A percentile compares a stretch with the other conserved stretches of the same genome.
Conservation (phyloP, 1,140 invertebrate genomes). For the Thalassaphorura encarpata region DNA sequence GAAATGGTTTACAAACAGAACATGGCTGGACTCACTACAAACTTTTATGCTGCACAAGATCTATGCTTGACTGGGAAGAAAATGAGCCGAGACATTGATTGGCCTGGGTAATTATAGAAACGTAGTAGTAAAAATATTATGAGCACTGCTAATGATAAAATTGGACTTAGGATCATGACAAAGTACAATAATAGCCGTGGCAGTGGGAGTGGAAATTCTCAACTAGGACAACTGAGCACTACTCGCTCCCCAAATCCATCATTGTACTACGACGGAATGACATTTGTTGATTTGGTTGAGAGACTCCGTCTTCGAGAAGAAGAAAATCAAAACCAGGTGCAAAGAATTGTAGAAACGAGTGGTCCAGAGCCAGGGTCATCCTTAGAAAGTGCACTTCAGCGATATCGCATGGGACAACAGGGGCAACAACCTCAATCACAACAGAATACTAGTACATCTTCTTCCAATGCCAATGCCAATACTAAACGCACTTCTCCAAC, state of each 20-base stretch:
- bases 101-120: conserved; percentile 21
- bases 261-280: conserved; percentile 5
- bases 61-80: conserved; percentile 59
- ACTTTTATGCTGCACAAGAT: conserved; percentile 70
- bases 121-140: not conserved
- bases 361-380: no score
- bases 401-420: no score
- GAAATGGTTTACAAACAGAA: conserved; percentile 69
- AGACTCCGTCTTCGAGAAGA: conserved; percentile 10
- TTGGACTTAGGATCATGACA: conserved; percentile 24
- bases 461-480: no score
- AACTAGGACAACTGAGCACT: not conserved
- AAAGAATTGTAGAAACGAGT: not conserved
- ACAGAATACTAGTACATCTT: no score
- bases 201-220: not conserved
- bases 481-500: no score
- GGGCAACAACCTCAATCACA: no score
- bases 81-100: conserved; percentile 26
- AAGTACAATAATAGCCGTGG: conserved; percentile 12
- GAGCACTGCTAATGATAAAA: not conserved
- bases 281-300: conserved; percentile 24
- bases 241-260: not conserved
- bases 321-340: not conserved
- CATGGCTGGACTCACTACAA: conserved; percentile 43
- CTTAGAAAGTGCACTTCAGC: no score